phyloP scores from a whole-genome alignment of 64 coral and sea anemone genomes.

The Stichodactyla helianthus region DNA sequence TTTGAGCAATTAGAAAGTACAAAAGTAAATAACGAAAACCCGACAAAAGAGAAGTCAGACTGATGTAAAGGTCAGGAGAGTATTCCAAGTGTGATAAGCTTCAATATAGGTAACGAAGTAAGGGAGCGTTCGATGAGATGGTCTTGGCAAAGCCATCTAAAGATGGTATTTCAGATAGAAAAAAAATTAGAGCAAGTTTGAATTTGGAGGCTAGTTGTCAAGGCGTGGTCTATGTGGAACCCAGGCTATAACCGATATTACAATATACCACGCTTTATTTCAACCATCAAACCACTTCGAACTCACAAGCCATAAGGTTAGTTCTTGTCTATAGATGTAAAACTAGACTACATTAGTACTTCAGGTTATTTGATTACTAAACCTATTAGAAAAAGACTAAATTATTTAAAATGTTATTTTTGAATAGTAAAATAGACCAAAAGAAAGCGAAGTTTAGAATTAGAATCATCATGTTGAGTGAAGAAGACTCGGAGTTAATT shows the following conservation, averaged over 20 bases:
- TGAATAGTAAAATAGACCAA: too few relatives aligned
- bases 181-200: not conserved
- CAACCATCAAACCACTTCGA: not conserved
- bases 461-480: too few relatives aligned
- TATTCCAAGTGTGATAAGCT: not conserved
- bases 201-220: not conserved
- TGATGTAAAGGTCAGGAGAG: not conserved
- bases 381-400: too few relatives aligned
- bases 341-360: too few relatives aligned
- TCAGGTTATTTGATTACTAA: too few relatives aligned
- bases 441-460: too few relatives aligned
- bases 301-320: too few relatives aligned
- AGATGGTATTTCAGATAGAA: not conserved
- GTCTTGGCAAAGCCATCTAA: not conserved
- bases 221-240: not conserved
- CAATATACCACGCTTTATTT: not conserved
- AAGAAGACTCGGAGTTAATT: too few relatives aligned
- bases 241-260: not conserved
- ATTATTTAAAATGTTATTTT: too few relatives aligned
- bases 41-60: not conserved
- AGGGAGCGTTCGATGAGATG: not conserved
- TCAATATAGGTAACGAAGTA: not conserved
- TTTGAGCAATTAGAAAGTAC: not conserved
- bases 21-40: conserved; percentile 2
- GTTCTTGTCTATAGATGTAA: too few relatives aligned